phyloP scores from a whole-genome alignment of 92 coral and sea anemone genomes.

The Micromussa lordhowensis region DNA sequence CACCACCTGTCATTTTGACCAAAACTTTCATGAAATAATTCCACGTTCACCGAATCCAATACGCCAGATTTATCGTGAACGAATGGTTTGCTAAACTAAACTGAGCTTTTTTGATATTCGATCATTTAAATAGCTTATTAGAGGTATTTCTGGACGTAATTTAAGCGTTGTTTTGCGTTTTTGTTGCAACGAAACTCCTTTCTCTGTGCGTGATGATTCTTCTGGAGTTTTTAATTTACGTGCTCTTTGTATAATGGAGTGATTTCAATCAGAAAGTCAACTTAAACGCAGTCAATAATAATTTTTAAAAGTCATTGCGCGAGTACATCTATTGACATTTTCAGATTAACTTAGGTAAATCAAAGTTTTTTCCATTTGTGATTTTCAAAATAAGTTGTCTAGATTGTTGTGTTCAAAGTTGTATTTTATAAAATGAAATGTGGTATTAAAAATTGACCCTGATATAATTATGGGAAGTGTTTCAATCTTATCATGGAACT shows the following conservation, averaged over 20 bases:
- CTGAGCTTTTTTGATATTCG: not conserved
- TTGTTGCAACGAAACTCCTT: not conserved
- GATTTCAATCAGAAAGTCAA: constrained; percentile 30
- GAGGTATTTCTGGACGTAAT: not conserved
- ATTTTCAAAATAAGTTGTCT: not conserved
- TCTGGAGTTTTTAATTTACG: constrained; percentile 8
- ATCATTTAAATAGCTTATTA: not conserved
- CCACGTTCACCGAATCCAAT: constrained; percentile 1
- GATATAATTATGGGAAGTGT: not conserved
- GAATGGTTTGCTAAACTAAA: not conserved
- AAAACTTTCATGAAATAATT: not conserved
- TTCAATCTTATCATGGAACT: not conserved
- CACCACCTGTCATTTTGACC: constrained; percentile 4
- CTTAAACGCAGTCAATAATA: not conserved
- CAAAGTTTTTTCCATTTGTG: not conserved
- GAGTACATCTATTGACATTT: not conserved
- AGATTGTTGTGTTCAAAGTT: not conserved
- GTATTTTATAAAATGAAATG: not conserved
- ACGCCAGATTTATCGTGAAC: not conserved
- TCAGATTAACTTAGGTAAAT: not conserved
- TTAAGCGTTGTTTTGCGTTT: not conserved
- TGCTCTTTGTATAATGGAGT: constrained; percentile 15
- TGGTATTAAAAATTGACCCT: not conserved
- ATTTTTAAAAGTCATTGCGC: not conserved
- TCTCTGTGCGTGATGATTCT: not conserved